These are phyloP conservation scores for Speoplatyrhinus poulsoni DNA, from an alignment of 2,113 vertebrate species.

Conservation along the genomic window DNA sequence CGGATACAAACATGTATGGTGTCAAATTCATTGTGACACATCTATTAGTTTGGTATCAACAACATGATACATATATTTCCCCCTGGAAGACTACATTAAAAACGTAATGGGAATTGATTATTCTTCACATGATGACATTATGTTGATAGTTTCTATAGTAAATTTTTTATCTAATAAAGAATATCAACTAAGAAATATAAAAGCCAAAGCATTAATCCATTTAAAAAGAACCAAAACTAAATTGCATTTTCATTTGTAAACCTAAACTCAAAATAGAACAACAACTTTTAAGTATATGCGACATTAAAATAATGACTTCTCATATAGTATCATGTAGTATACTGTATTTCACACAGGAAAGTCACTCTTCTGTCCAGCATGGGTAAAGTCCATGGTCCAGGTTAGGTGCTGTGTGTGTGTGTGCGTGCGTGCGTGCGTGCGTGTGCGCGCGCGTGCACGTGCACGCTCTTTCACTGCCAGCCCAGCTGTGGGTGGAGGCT, in stretches of 20 bases:
- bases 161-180: slow-evolving; percentile 48
- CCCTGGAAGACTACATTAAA: slow-evolving; percentile 19
- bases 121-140: slow-evolving; percentile 41
- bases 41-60: slow-evolving; percentile 2
- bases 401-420: neutral
- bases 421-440: neutral
- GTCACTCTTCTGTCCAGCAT: neutral
- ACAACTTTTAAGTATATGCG: slow-evolving; percentile 33
- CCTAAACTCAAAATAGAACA: slow-evolving; percentile 33
- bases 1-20: slow-evolving; percentile 11
- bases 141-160: slow-evolving; percentile 34
- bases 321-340: neutral
- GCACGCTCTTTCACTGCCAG: slow-evolving; percentile 85
- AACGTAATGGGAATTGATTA: slow-evolving; percentile 25
- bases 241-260: slow-evolving; percentile 42
- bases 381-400: neutral
- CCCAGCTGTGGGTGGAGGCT: slow-evolving; percentile 89
- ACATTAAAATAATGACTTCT: slow-evolving; percentile 5
- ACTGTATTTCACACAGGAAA: slow-evolving; percentile 20
- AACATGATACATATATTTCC: slow-evolving; percentile 14
- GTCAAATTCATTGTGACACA: too few species aligned
- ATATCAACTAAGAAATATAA: slow-evolving; percentile 36
- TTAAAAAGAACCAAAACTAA: slow-evolving; percentile 3
- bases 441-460: neutral
- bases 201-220: slow-evolving; percentile 43